A percentile compares a stretch with the other conserved stretches of the same genome.
Conservation (phyloP, 2,797 vertebrate genomes). For the Arnoldichthys spilopterus region DNA sequence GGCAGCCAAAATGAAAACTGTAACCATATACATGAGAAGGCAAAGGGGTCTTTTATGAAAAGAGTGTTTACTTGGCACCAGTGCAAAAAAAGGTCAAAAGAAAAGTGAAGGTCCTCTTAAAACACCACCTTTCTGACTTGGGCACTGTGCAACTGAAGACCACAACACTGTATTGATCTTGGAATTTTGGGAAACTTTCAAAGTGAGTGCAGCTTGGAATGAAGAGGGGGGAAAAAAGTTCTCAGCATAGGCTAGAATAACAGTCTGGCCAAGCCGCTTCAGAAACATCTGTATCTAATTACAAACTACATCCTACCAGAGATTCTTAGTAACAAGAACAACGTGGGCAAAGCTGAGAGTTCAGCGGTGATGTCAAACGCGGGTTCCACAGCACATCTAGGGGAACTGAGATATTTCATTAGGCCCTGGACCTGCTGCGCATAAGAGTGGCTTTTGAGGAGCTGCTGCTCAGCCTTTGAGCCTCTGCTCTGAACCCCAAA, state of each 20-base stretch:
- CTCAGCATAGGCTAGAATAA: constrained; percentile 95
- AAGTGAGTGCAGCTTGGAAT: constrained; percentile 86
- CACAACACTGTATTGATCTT: constrained; percentile 81
- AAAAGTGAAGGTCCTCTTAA: constrained; percentile 35
- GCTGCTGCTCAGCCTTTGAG: constrained; percentile 30
- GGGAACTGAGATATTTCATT: constrained; percentile 75
- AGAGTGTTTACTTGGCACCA: constrained; percentile 8
- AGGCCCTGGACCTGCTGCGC: constrained; percentile 57
- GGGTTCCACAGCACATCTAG: constrained; percentile 68
- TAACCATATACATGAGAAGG: not conserved
- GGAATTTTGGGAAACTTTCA: constrained; percentile 87
- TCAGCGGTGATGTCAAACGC: constrained; percentile 81
- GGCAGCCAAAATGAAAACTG: not conserved
- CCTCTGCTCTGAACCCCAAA: not conserved
- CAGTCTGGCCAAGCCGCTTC: constrained; percentile 87
- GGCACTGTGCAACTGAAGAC: constrained; percentile 50
- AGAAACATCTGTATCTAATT: constrained; percentile 95
- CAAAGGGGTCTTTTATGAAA: constrained; percentile 4
- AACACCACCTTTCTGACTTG: constrained; percentile 51
- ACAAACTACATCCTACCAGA: constrained; percentile 87
- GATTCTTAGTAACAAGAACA: constrained; percentile 81
- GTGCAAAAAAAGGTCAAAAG: constrained; percentile 5
- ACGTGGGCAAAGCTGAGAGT: constrained; percentile 76
- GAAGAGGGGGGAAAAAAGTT: constrained; percentile 72
- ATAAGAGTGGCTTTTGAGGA: constrained; percentile 39